Evolutionary conservation across 2,113 vertebrate species (phyloP), one percentile per base, ranked within the genome.

Genomic region (Phasianus colchicus): DNA sequence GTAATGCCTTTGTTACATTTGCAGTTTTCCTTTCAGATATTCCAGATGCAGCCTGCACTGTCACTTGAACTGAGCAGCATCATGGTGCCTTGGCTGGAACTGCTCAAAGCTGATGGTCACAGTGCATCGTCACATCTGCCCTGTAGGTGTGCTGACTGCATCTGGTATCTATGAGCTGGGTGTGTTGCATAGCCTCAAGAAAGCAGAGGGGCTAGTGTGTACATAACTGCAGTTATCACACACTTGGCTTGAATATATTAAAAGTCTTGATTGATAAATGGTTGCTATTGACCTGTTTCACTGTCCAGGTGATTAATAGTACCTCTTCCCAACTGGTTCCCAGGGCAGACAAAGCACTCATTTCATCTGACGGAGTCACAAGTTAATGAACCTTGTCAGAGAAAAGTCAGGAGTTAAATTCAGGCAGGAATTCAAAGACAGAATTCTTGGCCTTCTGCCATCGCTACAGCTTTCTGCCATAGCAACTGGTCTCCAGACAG

Each of bases 341-440:
- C 45, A 20, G 90, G 57, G 83, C 83, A 91, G 88, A 67, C 57
- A 72, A 72, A 89, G 82, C 73, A 34, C 40, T 88, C 29, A 12
- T 93, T 89, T 95, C 78, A 73, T 82, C 45, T 34, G 94, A 73
- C 74, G 81, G 66, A 86, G 40, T 86, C 85, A 48, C 4, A 0
- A 88, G 90, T 47, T 92, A 87, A 91, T 83, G 91, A 91, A 91
- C 89, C 79, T 90, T 86, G 83, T 42, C 77, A 82, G 80, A 63
- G 66, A 88, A 81, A 73, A 95, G 87, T 73, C 94, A 96, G 80
- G 91, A 93, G 95, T 93, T 93, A 95, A 92, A 95, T 77, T 92
- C 86, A 48, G 91, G 83, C 84, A 90, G 86, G 88, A 54, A 83
- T 92, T 94, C 90, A 72, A 83, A 96, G 74, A 71, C 60, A 3